A percentile compares a stretch with the other conserved stretches of the same genome.
phyloP scores from a whole-genome alignment of 2,113 vertebrate species.

The Otolemur garnettii region DNA sequence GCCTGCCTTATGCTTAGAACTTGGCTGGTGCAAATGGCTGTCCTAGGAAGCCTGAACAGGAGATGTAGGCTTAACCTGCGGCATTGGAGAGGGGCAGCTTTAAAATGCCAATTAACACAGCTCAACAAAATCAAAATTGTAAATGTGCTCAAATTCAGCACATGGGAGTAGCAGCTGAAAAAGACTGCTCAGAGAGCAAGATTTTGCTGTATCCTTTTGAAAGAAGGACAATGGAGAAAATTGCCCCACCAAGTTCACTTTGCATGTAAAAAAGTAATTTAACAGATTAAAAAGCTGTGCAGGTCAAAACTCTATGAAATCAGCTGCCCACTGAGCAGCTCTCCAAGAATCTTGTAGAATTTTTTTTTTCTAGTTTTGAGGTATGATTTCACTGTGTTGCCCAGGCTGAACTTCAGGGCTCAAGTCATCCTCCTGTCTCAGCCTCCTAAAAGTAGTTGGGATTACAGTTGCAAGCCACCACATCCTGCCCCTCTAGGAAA shows the following conservation, averaged over 20 bases:
- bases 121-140: slow-evolving; percentile 46
- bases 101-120: slow-evolving; percentile 50
- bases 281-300: slow-evolving; percentile 71
- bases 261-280: slow-evolving; percentile 48
- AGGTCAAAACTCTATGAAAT: slow-evolving; percentile 74
- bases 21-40: background rate
- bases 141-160: slow-evolving; percentile 57
- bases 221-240: slow-evolving; percentile 65
- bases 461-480: too few relatives aligned
- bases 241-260: slow-evolving; percentile 71
- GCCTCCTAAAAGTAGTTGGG: too few relatives aligned
- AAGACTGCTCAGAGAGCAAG: slow-evolving; percentile 34
- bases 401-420: too few relatives aligned
- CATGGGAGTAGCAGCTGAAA: background rate
- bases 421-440: too few relatives aligned
- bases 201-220: slow-evolving; percentile 47
- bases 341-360: slow-evolving; percentile 62
- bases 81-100: background rate
- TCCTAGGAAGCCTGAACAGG: background rate
- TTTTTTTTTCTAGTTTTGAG: too few relatives aligned
- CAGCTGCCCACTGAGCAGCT: slow-evolving; percentile 67
- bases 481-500: slow-evolving; percentile 56
- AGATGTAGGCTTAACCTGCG: background rate
- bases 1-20: background rate
- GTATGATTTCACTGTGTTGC: too few relatives aligned